Percentiles rank a stretch among this genome's conserved stretches.
Conservation (phyloP, 2,113 vertebrate species). For the Passer montanus region DNA sequence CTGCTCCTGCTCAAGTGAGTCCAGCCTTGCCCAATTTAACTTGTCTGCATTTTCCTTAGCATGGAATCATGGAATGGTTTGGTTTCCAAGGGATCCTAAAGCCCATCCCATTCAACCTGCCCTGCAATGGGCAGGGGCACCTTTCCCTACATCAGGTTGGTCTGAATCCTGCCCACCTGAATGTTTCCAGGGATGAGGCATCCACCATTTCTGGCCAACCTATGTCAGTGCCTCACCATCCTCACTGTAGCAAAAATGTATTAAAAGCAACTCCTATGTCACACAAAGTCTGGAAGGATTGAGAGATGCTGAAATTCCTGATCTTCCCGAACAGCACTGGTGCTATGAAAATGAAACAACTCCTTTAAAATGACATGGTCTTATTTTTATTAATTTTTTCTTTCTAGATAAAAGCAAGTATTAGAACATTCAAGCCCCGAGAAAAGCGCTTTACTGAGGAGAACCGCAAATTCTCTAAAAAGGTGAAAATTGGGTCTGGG, state of each 20-base stretch:
- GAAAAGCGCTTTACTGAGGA: slow-evolving; percentile 87
- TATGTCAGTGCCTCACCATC: neutral
- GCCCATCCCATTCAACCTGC: fast-evolving
- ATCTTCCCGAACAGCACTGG: neutral
- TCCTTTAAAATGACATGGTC: neutral
- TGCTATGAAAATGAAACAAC: neutral
- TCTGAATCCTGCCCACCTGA: neutral
- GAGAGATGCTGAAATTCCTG: neutral
- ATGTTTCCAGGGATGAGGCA: neutral
- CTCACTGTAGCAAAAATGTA: neutral
- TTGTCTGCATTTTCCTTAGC: neutral
- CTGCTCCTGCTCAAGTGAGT: neutral
- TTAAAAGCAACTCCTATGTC: neutral
- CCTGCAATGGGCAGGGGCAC: neutral
- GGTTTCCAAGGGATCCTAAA: neutral
- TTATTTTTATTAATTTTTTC: neutral
- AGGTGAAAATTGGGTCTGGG: slow-evolving; percentile 77
- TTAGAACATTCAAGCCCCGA: slow-evolving; percentile 86
- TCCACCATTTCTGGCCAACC: neutral
- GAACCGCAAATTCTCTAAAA: slow-evolving; percentile 91
- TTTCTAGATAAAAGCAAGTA: slow-evolving; percentile 86
- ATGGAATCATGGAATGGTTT: neutral
- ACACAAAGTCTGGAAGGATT: neutral
- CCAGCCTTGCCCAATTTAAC: neutral
- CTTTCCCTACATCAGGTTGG: neutral